phyloP scores from a whole-genome alignment of 2,113 vertebrate species.

The Xerus inauris region DNA sequence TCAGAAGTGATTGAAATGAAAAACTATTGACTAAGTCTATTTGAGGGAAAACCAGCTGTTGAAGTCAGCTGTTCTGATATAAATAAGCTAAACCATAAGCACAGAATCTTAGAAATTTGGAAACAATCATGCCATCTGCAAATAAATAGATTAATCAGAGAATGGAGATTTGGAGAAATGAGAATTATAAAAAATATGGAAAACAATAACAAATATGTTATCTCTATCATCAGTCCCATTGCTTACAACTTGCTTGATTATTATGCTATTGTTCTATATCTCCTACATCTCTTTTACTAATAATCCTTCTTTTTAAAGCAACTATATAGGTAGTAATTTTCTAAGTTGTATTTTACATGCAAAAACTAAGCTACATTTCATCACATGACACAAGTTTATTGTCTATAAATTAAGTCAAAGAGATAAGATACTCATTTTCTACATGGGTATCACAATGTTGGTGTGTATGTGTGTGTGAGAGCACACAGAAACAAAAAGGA shows the following conservation, averaged over 20 bases:
- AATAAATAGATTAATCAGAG: conserved; percentile 65
- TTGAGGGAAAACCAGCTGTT: conserved; percentile 63
- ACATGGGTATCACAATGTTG: neutral
- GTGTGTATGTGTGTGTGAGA: neutral
- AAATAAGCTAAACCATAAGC: conserved; percentile 66
- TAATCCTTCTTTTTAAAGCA: neutral
- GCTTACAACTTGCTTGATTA: neutral
- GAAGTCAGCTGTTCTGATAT: conserved; percentile 63
- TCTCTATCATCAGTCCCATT: neutral
- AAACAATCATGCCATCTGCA: conserved; percentile 63
- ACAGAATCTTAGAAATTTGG: conserved; percentile 58
- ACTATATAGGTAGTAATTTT: neutral
- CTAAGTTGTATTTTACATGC: neutral
- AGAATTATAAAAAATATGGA: conserved; percentile 52
- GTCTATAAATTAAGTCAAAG: neutral
- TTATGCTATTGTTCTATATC: neutral
- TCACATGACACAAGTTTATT: neutral
- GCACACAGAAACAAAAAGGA: neutral
- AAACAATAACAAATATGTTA: conserved; percentile 4
- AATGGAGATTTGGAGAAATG: conserved; percentile 53
- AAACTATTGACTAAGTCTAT: conserved; percentile 66
- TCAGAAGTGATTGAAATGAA: conserved; percentile 62
- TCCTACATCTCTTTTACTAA: neutral
- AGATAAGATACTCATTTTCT: neutral
- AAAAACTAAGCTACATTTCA: neutral